Percentiles rank a stretch among this genome's conserved stretches.
These are phyloP conservation scores for Malurus cyaneus DNA, from an alignment of 2,113 vertebrate genomes.

Conservation along the genomic window DNA sequence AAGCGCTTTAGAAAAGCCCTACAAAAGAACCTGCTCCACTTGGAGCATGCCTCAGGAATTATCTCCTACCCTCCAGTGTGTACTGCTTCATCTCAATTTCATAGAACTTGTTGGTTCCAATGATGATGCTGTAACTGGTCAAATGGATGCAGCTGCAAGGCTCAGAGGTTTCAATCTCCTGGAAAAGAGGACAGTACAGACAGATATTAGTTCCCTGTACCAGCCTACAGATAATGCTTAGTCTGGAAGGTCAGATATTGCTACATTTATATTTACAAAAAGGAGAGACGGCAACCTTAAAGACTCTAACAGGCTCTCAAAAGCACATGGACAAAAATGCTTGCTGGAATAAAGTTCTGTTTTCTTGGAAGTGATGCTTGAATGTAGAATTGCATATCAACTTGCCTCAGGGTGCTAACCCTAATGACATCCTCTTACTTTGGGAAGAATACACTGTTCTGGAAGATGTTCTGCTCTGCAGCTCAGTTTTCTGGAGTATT, in stretches of 20 bases:
- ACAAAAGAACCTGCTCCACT: not conserved
- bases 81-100: conserved; percentile 99
- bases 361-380: not conserved
- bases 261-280: not conserved
- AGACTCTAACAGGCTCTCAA: not conserved
- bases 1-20: not conserved
- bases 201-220: not conserved
- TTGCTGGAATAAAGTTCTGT: not conserved
- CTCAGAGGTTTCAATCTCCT: conserved; percentile 98
- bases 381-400: not conserved
- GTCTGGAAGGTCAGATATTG: not conserved
- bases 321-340: not conserved
- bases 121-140: conserved; percentile 96
- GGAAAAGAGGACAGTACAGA: not conserved
- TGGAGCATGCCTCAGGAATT: not conserved
- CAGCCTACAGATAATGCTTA: not conserved
- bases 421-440: not conserved
- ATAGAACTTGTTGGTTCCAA: conserved; percentile 98
- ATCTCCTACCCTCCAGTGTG: conserved; percentile 86
- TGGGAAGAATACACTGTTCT: not conserved
- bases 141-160: conserved; percentile 98
- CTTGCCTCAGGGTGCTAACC: not conserved
- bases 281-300: not conserved
- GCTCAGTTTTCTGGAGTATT: not conserved
- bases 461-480: not conserved